phyloP scores from a whole-genome alignment of 2,888 invertebrate genomes.

The Oscheius sp. region DNA sequence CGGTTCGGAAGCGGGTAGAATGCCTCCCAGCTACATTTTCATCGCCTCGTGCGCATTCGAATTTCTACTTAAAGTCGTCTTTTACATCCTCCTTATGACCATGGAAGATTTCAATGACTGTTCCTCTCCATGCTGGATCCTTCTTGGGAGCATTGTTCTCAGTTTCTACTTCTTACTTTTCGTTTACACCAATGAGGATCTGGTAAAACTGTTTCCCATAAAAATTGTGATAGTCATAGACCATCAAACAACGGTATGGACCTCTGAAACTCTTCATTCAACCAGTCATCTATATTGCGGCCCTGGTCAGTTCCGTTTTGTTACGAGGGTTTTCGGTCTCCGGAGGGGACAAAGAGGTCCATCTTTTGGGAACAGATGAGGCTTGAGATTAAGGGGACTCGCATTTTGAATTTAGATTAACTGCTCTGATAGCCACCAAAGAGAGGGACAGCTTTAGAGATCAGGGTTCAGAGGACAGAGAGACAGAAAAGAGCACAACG shows the following conservation, averaged over 20 bases:
- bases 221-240: neutral
- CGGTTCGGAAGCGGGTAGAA: no score
- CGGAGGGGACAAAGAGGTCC: no score
- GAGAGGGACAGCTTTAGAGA: no score
- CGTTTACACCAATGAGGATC: constrained; percentile 11
- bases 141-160: neutral
- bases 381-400: neutral
- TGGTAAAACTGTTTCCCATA: neutral
- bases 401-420: constrained; percentile 15
- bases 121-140: constrained; percentile 14
- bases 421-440: neutral
- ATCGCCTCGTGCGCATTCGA: constrained; percentile 4
- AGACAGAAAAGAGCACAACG: neutral
- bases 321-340: neutral
- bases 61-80: constrained; percentile 6
- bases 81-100: constrained; percentile 13
- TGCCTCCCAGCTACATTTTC: constrained; percentile 12
- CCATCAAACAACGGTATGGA: constrained; percentile 1
- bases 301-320: constrained; percentile 3
- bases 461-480: neutral
- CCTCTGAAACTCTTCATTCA: constrained; percentile 2
- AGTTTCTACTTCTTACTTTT: constrained; percentile 14
- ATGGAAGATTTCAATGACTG: constrained; percentile 6
- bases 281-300: constrained; percentile 9
- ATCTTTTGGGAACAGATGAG: no score